A percentile compares a stretch with the other conserved stretches of the same genome.
phyloP scores from a whole-genome alignment of 2,888 invertebrate species.

The Patella depressa region DNA sequence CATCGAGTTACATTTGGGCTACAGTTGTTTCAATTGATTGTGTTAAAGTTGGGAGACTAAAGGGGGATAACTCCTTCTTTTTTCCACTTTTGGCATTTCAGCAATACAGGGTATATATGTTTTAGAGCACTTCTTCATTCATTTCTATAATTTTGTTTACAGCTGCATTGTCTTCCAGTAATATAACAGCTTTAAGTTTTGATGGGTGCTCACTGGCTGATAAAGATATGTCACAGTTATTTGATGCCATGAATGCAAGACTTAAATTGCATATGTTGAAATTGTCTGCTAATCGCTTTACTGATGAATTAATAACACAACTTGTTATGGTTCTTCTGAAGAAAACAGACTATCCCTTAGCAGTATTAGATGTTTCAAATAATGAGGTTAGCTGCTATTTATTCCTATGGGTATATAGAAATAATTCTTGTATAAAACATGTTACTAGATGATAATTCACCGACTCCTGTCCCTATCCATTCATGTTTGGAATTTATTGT shows the following conservation, averaged over 20 bases:
- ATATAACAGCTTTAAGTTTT: constrained; percentile 53
- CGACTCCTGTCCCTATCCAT: too few species aligned
- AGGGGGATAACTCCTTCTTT: background rate
- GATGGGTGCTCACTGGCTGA: constrained; percentile 58
- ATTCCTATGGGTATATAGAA: too few species aligned
- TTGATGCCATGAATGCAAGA: constrained; percentile 47
- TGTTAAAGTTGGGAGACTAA: background rate
- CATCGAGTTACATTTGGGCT: too few species aligned
- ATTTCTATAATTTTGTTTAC: background rate
- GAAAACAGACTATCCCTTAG: constrained; percentile 50
- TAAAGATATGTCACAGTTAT: constrained; percentile 50
- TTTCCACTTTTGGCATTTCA: too few species aligned
- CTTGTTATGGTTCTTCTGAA: constrained; percentile 47
- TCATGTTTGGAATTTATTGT: too few species aligned
- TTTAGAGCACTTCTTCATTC: too few species aligned
- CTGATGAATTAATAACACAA: constrained; percentile 46
- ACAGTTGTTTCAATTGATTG: too few species aligned
- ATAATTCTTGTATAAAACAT: too few species aligned
- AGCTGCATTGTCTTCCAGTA: background rate
- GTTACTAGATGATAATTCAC: too few species aligned
- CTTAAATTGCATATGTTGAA: constrained; percentile 60
- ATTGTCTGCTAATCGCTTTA: constrained; percentile 59
- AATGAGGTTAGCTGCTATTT: constrained; percentile 47
- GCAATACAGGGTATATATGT: too few species aligned
- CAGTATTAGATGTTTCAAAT: constrained; percentile 55